Base-by-base conservation (phyloP, 1,140 invertebrate species). In the Macrostomum lignano region DNA sequence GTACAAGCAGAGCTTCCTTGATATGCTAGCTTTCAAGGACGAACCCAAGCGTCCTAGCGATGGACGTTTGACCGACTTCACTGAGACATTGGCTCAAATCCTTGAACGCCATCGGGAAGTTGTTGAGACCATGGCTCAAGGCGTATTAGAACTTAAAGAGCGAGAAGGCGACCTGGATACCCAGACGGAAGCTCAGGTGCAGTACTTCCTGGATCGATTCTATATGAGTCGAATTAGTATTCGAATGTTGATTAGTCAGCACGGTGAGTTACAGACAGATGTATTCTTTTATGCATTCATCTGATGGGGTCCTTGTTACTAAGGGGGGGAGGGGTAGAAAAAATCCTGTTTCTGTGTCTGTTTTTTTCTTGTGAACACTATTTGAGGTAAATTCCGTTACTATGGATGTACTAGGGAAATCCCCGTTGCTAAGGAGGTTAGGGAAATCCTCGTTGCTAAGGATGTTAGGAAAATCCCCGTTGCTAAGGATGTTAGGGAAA, bases 171-270 rank as follows among this genome's bases (percentile, higher is more conserved):
- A n/a, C n/a, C 68, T 91, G 4, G 79, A 94, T 46, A 58, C 66
- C 15, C 47, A 37, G 14, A 77, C 71, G 6, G 81, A 91, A 55
- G 71, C 75, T 51, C 76, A 73, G 42, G 86, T 94, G 45, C 88
- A 96, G 59, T 96, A 96, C 61, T 98, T 98, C 63, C 61, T 96
- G 20, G 84, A 96, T 55, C 63, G 86, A 35, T 88, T 88, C 55
- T 88, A 88, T 49, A 86, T 91, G 73, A 91, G 77, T 28, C 65
- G 82, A 30, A 86, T 94, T 45, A 81, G 77, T 19, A 96, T 96
- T 44, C 63, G 86, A 44, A 94, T 94, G 86, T 65, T 96, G 2
- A 94, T 94, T 31, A 93, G 93, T 58, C 88, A 96, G 49, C 88
- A 96, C 59, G 81, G 81, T 88, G 60, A 74, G 74, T 72, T 20